Conservation (phyloP, 2,888 invertebrate species). For the Pterobdella sp. region DNA sequence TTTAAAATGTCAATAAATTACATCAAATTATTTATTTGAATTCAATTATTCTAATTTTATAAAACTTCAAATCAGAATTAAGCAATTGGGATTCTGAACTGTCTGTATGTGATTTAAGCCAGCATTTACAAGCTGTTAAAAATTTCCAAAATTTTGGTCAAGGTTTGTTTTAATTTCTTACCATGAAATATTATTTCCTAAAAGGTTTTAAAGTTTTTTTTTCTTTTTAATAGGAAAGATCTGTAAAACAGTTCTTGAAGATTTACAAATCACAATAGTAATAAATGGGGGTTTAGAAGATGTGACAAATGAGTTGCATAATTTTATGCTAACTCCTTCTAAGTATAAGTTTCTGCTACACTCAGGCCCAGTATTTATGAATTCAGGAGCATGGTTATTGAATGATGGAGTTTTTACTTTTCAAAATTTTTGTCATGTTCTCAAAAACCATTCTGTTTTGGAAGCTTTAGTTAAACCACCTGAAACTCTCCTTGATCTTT, state of each 20-base stretch:
- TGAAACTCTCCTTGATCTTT: conserved; percentile 13
- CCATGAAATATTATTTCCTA: background rate
- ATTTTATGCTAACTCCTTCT: conserved; percentile 23
- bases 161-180: background rate
- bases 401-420: conserved; percentile 23
- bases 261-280: conserved; percentile 14
- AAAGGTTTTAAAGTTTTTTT: conserved; percentile 5
- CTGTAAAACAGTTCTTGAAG: conserved; percentile 16
- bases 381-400: conserved; percentile 29
- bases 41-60: too few relatives aligned
- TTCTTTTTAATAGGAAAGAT: conserved; percentile 19
- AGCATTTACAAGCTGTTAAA: conserved; percentile 19
- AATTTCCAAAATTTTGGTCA: conserved; percentile 7
- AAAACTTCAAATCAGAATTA: too few relatives aligned
- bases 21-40: too few relatives aligned
- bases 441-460: conserved; percentile 7
- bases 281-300: conserved; percentile 22
- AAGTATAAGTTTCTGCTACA: conserved; percentile 27
- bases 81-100: conserved; percentile 25
- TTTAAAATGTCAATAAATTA: too few relatives aligned
- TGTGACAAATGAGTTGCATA: background rate
- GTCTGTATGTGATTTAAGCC: conserved; percentile 27
- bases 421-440: conserved; percentile 18
- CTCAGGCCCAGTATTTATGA: conserved; percentile 27
- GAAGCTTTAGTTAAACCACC: conserved; percentile 10